phyloP scores from a whole-genome alignment of 2,888 invertebrate genomes.

The Rhorus exstirpatorius region DNA sequence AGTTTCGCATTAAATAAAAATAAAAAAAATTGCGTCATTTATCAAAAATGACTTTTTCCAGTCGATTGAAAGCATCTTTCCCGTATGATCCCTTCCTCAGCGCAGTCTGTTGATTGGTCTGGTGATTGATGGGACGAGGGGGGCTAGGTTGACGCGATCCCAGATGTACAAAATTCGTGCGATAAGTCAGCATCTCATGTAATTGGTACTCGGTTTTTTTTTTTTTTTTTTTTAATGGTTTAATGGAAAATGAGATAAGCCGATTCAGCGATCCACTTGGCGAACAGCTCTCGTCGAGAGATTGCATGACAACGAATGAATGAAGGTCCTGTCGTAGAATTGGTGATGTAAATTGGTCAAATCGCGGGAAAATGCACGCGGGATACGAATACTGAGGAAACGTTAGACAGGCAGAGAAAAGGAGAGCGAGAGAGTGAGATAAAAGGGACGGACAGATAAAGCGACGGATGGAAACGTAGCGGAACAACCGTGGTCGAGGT shows the following conservation, averaged over 20 bases:
- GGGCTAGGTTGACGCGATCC: not conserved
- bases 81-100: too few species aligned
- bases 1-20: not conserved
- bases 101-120: not conserved
- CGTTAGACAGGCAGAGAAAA: conserved; percentile 37
- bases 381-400: conserved; percentile 50
- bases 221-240: not conserved
- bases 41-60: too few species aligned
- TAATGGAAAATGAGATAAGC: conserved; percentile 11
- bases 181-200: not conserved
- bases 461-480: conserved; percentile 54
- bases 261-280: conserved; percentile 19
- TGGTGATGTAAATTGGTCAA: conserved; percentile 76
- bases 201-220: not conserved
- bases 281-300: conserved; percentile 8
- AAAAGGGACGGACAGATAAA: conserved; percentile 25
- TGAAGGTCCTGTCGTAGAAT: conserved; percentile 1
- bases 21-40: not conserved
- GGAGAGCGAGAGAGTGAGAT: conserved; percentile 41
- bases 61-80: too few species aligned
- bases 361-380: conserved; percentile 77
- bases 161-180: not conserved
- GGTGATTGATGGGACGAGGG: not conserved
- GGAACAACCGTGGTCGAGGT: conserved; percentile 70
- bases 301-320: not conserved